Evolutionary conservation across 2,888 invertebrate species (phyloP).

Genomic region (Mactromeris polynyma): DNA sequence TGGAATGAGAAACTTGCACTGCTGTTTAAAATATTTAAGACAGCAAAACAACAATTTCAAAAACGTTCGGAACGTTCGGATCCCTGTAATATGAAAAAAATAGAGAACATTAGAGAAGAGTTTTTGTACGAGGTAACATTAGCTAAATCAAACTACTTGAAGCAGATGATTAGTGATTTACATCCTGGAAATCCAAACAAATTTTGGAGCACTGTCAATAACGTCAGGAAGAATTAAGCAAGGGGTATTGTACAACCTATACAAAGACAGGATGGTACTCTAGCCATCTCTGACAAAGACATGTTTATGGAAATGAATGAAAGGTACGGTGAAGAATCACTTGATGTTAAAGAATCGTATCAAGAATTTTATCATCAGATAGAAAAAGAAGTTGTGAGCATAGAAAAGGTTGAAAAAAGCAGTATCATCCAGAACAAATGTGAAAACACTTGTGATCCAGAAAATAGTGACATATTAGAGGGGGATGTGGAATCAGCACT

Average conservation of each 20-base stretch:
- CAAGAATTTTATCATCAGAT: not conserved
- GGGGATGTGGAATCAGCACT: conserved; percentile 15
- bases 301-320: conserved; percentile 44
- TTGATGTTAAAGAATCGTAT: conserved; percentile 26
- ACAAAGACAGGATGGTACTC: conserved; percentile 5
- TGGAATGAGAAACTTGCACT: conserved; percentile 7
- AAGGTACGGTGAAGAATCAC: conserved; percentile 29
- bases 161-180: not conserved
- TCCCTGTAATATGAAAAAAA: not conserved
- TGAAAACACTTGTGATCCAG: not conserved
- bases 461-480: not conserved
- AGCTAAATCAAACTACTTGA: conserved; percentile 14
- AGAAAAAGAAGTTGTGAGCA: not conserved
- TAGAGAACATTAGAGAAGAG: not conserved
- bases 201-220: conserved; percentile 33
- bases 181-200: conserved; percentile 16
- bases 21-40: not conserved
- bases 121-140: conserved; percentile 5
- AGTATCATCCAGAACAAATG: not conserved
- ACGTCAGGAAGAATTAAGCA: not conserved
- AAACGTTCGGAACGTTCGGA: conserved; percentile 22
- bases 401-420: not conserved
- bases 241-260: conserved; percentile 29
- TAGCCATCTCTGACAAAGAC: conserved; percentile 33
- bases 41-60: conserved; percentile 16